Conservation (phyloP, 2,113 vertebrate species). For the Paratilapia polleni region DNA sequence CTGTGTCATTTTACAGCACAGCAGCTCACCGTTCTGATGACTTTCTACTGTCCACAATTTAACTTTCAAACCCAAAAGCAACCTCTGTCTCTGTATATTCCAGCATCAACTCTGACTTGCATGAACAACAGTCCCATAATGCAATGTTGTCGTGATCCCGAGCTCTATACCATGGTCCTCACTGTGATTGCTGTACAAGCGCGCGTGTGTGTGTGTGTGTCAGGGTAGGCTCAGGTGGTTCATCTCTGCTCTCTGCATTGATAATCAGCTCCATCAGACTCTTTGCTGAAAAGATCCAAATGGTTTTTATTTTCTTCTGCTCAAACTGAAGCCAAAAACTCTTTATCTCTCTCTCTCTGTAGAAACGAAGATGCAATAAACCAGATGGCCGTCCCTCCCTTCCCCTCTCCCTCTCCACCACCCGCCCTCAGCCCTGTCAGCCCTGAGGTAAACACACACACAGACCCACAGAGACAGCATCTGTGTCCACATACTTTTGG, state of each 20-base stretch:
- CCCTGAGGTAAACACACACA: slow-evolving; percentile 81
- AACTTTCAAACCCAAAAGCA: too few species aligned
- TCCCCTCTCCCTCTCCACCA: slow-evolving; percentile 78
- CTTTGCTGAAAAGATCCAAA: too few species aligned
- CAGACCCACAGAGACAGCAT: background rate
- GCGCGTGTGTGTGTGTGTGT: background rate
- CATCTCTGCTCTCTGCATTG: too few species aligned
- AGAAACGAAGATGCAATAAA: slow-evolving; percentile 90
- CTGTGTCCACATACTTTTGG: background rate
- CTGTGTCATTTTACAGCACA: too few species aligned
- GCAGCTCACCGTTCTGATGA: too few species aligned
- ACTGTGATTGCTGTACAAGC: background rate
- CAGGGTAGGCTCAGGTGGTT: too few species aligned
- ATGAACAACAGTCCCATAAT: too few species aligned
- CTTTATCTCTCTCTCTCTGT: background rate
- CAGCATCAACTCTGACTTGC: too few species aligned
- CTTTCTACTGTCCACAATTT: too few species aligned
- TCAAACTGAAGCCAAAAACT: background rate
- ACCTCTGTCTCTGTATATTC: too few species aligned
- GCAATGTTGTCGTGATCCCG: too few species aligned
- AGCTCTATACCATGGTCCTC: background rate
- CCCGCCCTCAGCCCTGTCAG: slow-evolving; percentile 56
- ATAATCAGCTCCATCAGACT: too few species aligned
- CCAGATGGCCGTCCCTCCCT: slow-evolving; percentile 92
- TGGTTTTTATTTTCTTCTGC: background rate